A percentile compares a stretch with the other conserved stretches of the same genome.
These are phyloP conservation scores for Drosophila birchii DNA, from an alignment of 2,888 invertebrate genomes.

Conservation along the genomic window DNA sequence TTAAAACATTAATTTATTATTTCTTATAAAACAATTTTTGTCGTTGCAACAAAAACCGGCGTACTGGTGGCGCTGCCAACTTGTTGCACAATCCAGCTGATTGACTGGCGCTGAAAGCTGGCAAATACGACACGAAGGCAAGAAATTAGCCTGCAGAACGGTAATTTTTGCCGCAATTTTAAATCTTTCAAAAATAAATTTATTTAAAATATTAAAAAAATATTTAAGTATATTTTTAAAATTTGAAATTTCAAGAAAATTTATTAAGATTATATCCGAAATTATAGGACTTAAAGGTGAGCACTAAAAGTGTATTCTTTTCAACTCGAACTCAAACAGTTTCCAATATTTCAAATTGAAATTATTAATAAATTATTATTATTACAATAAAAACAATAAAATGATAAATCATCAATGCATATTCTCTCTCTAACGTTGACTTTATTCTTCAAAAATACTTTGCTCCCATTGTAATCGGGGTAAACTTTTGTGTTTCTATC, in stretches of 20 bases:
- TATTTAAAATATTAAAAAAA: too few species aligned
- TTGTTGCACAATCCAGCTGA: slow-evolving; percentile 50
- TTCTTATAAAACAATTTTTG: slow-evolving; percentile 43
- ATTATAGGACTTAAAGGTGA: not conserved
- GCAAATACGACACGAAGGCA: not conserved
- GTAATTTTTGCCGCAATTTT: too few species aligned
- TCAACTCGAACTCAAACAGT: too few species aligned
- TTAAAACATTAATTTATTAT: not conserved
- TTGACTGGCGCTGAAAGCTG: not conserved
- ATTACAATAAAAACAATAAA: too few species aligned
- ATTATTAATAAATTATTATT: not conserved
- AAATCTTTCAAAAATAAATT: too few species aligned
- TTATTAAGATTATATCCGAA: not conserved
- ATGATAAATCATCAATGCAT: too few species aligned
- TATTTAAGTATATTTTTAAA: too few species aligned
- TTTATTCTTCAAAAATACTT: slow-evolving; percentile 72
- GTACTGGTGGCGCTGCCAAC: slow-evolving; percentile 32
- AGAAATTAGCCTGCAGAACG: too few species aligned
- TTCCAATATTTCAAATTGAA: not conserved
- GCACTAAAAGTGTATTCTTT: not conserved
- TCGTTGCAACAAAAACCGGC: not conserved
- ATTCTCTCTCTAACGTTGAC: slow-evolving; percentile 22
- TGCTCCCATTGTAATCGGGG: slow-evolving; percentile 39
- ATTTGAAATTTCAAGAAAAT: too few species aligned
- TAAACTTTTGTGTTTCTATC: slow-evolving; percentile 55